A percentile compares a stretch with the other conserved stretches of the same genome.
Conservation (phyloP, 1,140 invertebrate species). For the Gryllus bimaculatus region DNA sequence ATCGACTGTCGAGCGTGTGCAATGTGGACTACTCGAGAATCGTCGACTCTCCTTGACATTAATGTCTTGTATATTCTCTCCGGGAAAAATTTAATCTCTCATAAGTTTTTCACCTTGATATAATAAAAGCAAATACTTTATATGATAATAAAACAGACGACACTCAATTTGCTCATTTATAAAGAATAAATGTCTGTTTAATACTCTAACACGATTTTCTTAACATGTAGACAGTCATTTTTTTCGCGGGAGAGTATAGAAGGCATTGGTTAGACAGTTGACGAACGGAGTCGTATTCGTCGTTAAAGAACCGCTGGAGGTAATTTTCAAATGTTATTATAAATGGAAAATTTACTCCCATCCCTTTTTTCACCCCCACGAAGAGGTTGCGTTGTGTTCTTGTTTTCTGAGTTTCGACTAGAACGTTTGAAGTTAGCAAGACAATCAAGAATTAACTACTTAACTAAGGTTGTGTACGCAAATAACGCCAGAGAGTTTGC, state of each 20-base stretch:
- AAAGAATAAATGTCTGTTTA: constrained; percentile 2
- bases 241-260: constrained; percentile 3
- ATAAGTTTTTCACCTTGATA: constrained; percentile 5
- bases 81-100: constrained; percentile 4
- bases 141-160: neutral
- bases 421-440: constrained; percentile 1
- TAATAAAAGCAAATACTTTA: constrained; percentile 6
- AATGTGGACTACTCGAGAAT: neutral
- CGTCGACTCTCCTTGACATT: neutral
- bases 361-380: neutral
- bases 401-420: constrained; percentile 4
- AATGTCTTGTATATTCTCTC: constrained; percentile 5
- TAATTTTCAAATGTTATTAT: constrained; percentile 6
- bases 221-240: neutral
- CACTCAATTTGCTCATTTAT: constrained; percentile 5
- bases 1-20: neutral
- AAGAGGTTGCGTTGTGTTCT: constrained; percentile 3
- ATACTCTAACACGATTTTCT: constrained; percentile 2
- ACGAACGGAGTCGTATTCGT: neutral
- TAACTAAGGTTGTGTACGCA: constrained; percentile 4
- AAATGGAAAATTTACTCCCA: constrained; percentile 5
- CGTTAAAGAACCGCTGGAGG: constrained; percentile 2
- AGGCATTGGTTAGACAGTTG: neutral
- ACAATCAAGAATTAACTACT: constrained; percentile 1
- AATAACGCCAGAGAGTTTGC: neutral